Percentiles rank a stretch among this genome's conserved stretches.
phyloP scores from a whole-genome alignment of 2,888 invertebrate species.

The Pammene aurita region DNA sequence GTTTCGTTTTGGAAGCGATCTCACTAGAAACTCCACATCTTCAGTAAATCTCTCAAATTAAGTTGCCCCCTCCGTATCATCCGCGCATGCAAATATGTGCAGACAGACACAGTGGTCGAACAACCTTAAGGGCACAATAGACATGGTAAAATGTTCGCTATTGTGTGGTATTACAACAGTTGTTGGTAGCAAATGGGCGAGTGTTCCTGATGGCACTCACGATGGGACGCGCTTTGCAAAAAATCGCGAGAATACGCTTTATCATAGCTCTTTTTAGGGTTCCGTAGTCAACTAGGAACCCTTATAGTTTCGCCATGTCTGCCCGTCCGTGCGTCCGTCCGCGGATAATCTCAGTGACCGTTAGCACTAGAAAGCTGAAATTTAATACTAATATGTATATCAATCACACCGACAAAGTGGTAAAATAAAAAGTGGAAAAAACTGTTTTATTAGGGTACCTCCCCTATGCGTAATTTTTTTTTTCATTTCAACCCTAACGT shows the following conservation, averaged over 20 bases:
- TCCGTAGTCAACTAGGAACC: too few relatives aligned
- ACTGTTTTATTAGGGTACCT: too few relatives aligned
- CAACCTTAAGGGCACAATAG: slow-evolving; percentile 1
- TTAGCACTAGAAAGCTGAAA: too few relatives aligned
- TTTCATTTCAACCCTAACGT: too few relatives aligned
- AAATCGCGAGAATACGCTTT: slow-evolving; percentile 30
- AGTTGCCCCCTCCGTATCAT: slow-evolving; percentile 42
- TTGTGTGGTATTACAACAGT: slow-evolving; percentile 29
- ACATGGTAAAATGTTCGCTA: slow-evolving; percentile 28
- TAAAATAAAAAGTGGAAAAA: too few relatives aligned
- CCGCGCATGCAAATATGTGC: slow-evolving; percentile 46
- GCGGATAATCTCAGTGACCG: too few relatives aligned
- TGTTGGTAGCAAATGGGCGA: slow-evolving; percentile 16
- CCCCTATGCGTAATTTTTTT: too few relatives aligned
- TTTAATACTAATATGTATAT: too few relatives aligned
- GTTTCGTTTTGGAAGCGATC: slow-evolving; percentile 34
- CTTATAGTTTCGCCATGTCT: too few relatives aligned
- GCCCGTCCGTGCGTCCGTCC: too few relatives aligned
- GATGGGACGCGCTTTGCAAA: slow-evolving; percentile 28
- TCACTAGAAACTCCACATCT: slow-evolving; percentile 39
- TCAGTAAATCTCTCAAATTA: slow-evolving; percentile 45
- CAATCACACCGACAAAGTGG: too few relatives aligned
- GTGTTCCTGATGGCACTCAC: slow-evolving; percentile 26
- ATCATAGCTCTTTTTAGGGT: slow-evolving; percentile 22
- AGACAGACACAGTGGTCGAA: slow-evolving; percentile 29